A percentile compares a stretch with the other conserved stretches of the same genome.
phyloP scores from a whole-genome alignment of 2,888 invertebrate genomes.

The Beris morrisii region DNA sequence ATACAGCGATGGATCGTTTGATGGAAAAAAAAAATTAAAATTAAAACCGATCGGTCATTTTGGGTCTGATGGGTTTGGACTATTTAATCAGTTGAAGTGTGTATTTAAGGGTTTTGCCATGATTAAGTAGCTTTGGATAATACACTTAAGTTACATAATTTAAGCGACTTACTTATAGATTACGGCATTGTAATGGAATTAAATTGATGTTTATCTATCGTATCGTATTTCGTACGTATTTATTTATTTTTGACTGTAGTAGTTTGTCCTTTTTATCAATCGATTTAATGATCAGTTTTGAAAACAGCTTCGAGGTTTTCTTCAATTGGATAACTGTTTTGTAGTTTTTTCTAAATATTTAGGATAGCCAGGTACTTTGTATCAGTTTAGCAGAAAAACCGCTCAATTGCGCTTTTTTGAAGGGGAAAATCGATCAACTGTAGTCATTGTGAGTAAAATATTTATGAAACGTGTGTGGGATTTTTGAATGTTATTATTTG shows the following conservation, averaged over 20 bases:
- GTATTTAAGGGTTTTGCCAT: constrained; percentile 16
- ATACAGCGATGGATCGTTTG: background rate
- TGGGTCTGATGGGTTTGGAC: constrained; percentile 16
- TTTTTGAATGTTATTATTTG: too few relatives aligned
- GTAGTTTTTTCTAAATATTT: too few relatives aligned
- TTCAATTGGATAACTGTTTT: too few relatives aligned
- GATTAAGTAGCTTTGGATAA: constrained; percentile 26
- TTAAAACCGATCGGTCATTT: constrained; percentile 24
- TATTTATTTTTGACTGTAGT: background rate
- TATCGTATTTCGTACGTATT: constrained; percentile 1
- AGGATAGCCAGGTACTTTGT: constrained; percentile 8
- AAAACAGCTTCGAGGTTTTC: too few relatives aligned
- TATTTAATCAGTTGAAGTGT: constrained; percentile 29
- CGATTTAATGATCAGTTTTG: too few relatives aligned
- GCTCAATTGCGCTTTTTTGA: too few relatives aligned
- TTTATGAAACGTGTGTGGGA: too few relatives aligned
- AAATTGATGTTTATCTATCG: constrained; percentile 10
- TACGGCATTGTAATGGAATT: constrained; percentile 16
- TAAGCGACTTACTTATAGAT: constrained; percentile 1
- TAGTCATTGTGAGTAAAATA: too few relatives aligned
- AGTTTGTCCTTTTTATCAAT: too few relatives aligned
- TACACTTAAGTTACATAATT: constrained; percentile 7
- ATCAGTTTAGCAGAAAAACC: background rate
- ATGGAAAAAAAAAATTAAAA: constrained; percentile 2
- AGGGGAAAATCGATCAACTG: too few relatives aligned